phyloP scores from a whole-genome alignment of 2,888 invertebrate genomes.

The Lissocephala sabroskyi region DNA sequence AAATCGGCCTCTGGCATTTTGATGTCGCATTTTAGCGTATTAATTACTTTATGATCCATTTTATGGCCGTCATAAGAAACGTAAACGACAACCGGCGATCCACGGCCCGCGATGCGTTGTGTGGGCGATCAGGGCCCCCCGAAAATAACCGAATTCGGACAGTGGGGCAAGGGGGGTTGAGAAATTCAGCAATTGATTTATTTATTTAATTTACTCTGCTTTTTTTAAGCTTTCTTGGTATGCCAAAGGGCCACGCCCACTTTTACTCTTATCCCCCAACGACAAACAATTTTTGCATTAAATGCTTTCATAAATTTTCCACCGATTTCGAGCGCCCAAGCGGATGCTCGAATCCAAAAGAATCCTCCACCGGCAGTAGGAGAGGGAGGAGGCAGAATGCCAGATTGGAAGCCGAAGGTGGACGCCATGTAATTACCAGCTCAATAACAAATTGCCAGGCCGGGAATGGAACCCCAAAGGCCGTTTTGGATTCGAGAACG shows the following conservation, averaged over 20 bases:
- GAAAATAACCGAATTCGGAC: no score
- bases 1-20: slow-evolving; percentile 55
- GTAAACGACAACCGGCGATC: no score
- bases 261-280: slow-evolving; percentile 11
- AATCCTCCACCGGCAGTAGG: no score
- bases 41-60: slow-evolving; percentile 68
- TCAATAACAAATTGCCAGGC: slow-evolving; percentile 50
- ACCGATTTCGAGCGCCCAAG: no score
- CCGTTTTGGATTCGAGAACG: slow-evolving; percentile 14
- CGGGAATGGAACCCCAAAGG: slow-evolving; percentile 8
- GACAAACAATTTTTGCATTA: slow-evolving; percentile 64
- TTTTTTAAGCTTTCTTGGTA: no score
- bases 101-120: no score
- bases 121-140: no score
- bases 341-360: no score
- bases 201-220: slow-evolving; percentile 32
- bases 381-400: no score
- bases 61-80: slow-evolving; percentile 56
- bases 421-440: slow-evolving; percentile 18
- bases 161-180: no score
- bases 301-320: slow-evolving; percentile 63
- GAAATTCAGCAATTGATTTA: slow-evolving; percentile 36
- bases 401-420: slow-evolving; percentile 9
- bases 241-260: slow-evolving; percentile 17
- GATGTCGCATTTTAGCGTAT: slow-evolving; percentile 69